Evolutionary conservation across 2,888 invertebrate genomes (phyloP).

Genomic region (Taenaris catops): DNA sequence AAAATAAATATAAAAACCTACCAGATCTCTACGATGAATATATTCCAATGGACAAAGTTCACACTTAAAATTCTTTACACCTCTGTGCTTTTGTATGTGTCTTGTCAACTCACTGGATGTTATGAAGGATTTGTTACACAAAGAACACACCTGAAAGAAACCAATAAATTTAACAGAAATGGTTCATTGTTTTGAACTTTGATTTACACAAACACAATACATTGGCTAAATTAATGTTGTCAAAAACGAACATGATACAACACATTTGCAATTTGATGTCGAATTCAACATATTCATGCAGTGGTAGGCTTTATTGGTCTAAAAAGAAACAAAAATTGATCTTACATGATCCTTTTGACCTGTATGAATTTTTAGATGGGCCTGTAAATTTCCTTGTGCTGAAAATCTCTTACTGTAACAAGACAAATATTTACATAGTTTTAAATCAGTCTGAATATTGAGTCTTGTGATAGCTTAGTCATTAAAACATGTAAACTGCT

Average conservation of each 20-base stretch:
- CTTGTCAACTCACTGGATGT: constrained; percentile 81
- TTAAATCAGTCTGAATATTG: no score
- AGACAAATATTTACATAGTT: no score
- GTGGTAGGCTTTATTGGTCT: no score
- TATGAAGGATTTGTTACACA: constrained; percentile 81
- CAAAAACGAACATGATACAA: no score
- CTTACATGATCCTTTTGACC: constrained; percentile 81
- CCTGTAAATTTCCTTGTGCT: constrained; percentile 81
- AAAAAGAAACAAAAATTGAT: neutral
- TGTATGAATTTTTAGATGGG: constrained; percentile 82
- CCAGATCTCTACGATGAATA: constrained; percentile 77
- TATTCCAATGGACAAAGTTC: constrained; percentile 78
- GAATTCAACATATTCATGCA: neutral
- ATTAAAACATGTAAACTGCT: no score
- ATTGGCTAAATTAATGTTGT: no score
- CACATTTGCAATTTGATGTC: neutral
- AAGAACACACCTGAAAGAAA: constrained; percentile 60
- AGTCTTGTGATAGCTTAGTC: no score
- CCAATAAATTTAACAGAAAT: no score
- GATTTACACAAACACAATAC: no score
- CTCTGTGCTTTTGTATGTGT: constrained; percentile 80
- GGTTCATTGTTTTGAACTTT: no score
- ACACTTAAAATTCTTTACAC: constrained; percentile 79
- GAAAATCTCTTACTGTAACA: constrained; percentile 78
- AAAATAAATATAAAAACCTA: no score